Conservation (phyloP, 2,797 vertebrate species). For the Heterohyrax brucei region DNA sequence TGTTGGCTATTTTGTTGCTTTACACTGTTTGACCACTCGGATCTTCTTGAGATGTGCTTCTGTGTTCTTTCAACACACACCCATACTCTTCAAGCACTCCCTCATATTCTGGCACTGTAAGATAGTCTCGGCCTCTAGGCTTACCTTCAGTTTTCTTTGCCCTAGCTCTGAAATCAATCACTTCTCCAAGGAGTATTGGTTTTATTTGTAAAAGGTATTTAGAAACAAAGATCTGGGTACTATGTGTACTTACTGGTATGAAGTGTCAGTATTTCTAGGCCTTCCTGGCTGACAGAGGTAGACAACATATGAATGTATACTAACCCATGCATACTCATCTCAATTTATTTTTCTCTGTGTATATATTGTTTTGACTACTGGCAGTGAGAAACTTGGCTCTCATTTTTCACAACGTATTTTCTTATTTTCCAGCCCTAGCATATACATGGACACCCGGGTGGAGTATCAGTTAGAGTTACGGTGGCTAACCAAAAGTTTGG, state of each 20-base stretch:
- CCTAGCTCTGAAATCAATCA: background rate
- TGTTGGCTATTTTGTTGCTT: constrained; percentile 28
- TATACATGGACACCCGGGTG: too few relatives aligned
- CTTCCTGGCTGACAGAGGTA: background rate
- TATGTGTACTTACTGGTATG: background rate
- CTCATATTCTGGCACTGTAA: background rate
- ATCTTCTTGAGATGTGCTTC: background rate
- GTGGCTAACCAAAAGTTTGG: too few relatives aligned
- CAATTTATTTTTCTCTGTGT: background rate
- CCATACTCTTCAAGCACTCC: background rate
- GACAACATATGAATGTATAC: background rate
- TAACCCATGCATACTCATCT: background rate
- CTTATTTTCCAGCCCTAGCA: background rate
- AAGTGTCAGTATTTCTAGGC: background rate
- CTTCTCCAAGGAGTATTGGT: background rate
- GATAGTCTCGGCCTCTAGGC: background rate
- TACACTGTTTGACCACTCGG: background rate
- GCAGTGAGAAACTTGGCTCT: background rate
- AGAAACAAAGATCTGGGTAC: background rate
- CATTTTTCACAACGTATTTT: background rate
- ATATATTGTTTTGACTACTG: background rate
- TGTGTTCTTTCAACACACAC: background rate
- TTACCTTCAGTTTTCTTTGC: background rate
- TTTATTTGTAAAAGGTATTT: background rate
- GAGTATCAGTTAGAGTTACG: too few relatives aligned